These are phyloP conservation scores for Agriopis leucophaearia DNA, from an alignment of 2,888 invertebrate species.

Conservation along the genomic window DNA sequence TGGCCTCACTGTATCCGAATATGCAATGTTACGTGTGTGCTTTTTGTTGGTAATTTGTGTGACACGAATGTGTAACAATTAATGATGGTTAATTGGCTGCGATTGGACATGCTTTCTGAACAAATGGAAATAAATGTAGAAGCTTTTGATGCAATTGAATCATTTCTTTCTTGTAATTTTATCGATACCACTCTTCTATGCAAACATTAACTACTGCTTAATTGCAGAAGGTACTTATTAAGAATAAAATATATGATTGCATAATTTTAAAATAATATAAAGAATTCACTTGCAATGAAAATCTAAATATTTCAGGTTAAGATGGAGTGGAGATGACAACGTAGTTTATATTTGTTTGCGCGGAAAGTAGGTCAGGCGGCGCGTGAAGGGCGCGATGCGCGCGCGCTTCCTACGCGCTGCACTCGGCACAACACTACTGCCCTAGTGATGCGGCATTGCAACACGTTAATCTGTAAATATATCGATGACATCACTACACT, in stretches of 20 bases:
- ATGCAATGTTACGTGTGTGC: slow-evolving; percentile 35
- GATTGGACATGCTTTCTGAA: slow-evolving; percentile 12
- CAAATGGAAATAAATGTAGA: background rate
- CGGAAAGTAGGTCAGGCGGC: slow-evolving; percentile 68
- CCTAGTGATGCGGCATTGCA: slow-evolving; percentile 52
- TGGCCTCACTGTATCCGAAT: slow-evolving; percentile 36
- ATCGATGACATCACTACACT: slow-evolving; percentile 36
- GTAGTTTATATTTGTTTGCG: slow-evolving; percentile 57
- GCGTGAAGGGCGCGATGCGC: slow-evolving; percentile 71
- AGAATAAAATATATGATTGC: background rate
- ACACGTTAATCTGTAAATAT: slow-evolving; percentile 26
- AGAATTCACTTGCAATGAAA: background rate
- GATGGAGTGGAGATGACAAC: slow-evolving; percentile 47
- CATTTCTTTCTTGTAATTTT: background rate
- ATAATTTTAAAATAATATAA: background rate
- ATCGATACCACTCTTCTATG: background rate
- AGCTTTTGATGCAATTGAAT: background rate
- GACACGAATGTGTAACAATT: slow-evolving; percentile 30
- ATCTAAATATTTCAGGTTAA: slow-evolving; percentile 34
- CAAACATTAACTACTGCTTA: too few relatives aligned
- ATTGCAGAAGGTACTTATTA: too few relatives aligned
- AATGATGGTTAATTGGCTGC: slow-evolving; percentile 24
- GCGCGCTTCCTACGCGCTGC: slow-evolving; percentile 68
- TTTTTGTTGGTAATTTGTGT: slow-evolving; percentile 22
- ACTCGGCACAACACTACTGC: slow-evolving; percentile 40